Evolutionary conservation across 2,113 vertebrate genomes (phyloP), one percentile per base, ranked within the genome.

Genomic region (Apistogramma diplotaenia): DNA sequence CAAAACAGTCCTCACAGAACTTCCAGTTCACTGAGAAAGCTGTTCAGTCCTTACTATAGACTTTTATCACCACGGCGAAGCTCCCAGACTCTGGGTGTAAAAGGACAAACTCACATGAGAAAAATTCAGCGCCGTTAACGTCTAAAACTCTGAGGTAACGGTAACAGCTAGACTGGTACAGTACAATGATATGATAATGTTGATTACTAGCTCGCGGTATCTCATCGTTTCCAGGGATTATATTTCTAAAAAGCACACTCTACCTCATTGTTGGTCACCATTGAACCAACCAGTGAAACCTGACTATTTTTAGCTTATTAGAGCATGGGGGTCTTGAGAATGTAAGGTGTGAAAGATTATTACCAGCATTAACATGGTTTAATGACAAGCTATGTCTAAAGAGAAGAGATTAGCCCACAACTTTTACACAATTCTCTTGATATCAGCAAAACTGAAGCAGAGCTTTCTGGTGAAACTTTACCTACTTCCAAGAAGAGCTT

Each of bases 21-120:
- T 2, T 31, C 15, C 25, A 74, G 57, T 59, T n/a, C 35, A 74
- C 58, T 4, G 23, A 76, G 83, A 79, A 84, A 60, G 65, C 76
- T 81, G 8, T 88, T 87, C 55, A 5, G 51, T 19, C 70, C 70
- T 78, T 12, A 75, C 15, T 56, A 71, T 19, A 40, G 54, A 89
- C 51, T 76, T 87, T 89, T 62, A 85, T 76, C 57, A 37, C 1
- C 4, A 58, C 54, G 46, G 31, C 67, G 35, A 80, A 53, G 33
- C 12, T 40, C 75, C 53, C 53, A 67, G 23, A 4, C 40, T 0
- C 40, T 40, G 40, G 43, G 16, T 51, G 9, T 29, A 49, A 8
- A 8, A 16, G 15, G 23, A 29, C 62, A 46, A 67, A 6, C 40
- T 29, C 40, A 29, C 43, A 46, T 46, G 62, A 21, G 0, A 18